Conservation (phyloP, 2,888 invertebrate genomes). For the Chrysodeixis includens region DNA sequence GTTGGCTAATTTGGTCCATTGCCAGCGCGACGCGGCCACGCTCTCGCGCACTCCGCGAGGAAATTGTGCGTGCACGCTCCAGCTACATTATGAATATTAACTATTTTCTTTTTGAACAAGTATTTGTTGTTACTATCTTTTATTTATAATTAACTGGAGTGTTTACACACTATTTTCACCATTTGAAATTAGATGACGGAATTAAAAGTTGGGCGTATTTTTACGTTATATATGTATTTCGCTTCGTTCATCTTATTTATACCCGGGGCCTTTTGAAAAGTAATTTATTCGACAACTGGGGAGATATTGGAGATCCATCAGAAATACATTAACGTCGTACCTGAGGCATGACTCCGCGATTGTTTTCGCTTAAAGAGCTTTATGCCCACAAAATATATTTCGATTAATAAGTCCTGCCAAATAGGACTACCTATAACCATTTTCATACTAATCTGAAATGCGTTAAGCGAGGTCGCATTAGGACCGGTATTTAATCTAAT, state of each 20-base stretch:
- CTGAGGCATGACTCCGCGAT: conserved; percentile 70
- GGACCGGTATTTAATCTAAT: conserved; percentile 32
- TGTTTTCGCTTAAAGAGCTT: conserved; percentile 69
- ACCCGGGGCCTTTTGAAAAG: conserved; percentile 56
- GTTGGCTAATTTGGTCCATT: conserved; percentile 88
- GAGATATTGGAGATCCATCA: conserved; percentile 85
- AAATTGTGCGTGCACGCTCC: conserved; percentile 83
- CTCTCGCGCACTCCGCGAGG: conserved; percentile 84
- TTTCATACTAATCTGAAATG: neutral
- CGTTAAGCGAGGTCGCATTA: conserved; percentile 29
- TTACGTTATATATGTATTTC: conserved; percentile 35
- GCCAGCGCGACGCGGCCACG: conserved; percentile 85
- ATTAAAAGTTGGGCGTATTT: conserved; percentile 33
- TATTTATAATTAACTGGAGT: conserved; percentile 34
- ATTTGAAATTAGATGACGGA: conserved; percentile 12
- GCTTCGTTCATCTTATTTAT: conserved; percentile 37
- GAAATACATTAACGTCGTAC: conserved; percentile 85
- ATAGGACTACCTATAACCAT: conserved; percentile 6
- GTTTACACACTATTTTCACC: conserved; percentile 41
- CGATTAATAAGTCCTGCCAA: conserved; percentile 37
- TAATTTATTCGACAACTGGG: conserved; percentile 79
- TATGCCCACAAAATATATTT: conserved; percentile 54
- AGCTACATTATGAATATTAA: conserved; percentile 71
- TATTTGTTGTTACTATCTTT: conserved; percentile 37
- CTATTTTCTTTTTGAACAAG: conserved; percentile 64